phyloP scores from a whole-genome alignment of 1,140 invertebrate species.

The Asbolus verrucosus region DNA sequence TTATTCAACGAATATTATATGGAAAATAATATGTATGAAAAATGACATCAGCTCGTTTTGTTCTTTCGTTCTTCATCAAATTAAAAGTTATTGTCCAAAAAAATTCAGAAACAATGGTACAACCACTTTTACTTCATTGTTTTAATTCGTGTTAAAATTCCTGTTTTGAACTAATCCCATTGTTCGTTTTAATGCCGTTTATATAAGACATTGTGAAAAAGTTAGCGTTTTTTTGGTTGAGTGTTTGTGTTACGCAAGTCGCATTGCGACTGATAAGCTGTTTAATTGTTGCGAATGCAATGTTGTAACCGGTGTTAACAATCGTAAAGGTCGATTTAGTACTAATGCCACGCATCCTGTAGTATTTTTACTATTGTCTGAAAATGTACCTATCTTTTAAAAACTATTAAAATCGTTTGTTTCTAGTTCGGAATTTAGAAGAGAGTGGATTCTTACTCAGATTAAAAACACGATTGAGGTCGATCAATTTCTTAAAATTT shows the following conservation, averaged over 20 bases:
- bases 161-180: background rate
- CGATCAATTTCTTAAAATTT: constrained; percentile 24
- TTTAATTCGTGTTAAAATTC: background rate
- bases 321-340: constrained; percentile 21
- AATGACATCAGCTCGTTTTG: constrained; percentile 7
- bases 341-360: constrained; percentile 10
- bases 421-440: constrained; percentile 9
- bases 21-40: constrained; percentile 4
- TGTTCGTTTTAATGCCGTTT: background rate
- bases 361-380: background rate
- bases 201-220: background rate
- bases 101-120: constrained; percentile 1
- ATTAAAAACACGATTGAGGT: constrained; percentile 21
- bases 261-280: constrained; percentile 9
- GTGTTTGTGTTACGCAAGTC: constrained; percentile 5
- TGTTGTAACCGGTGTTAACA: constrained; percentile 1
- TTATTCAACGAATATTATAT: constrained; percentile 8
- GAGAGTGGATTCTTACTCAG: constrained; percentile 3
- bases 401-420: background rate
- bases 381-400: too few relatives aligned
- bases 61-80: background rate
- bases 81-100: constrained; percentile 12
- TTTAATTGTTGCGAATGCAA: constrained; percentile 2
- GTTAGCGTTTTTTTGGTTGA: constrained; percentile 4
- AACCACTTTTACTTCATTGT: constrained; percentile 28